Evolutionary conservation across 2,113 vertebrate species (phyloP).

Genomic region (Lagopus leucura): DNA sequence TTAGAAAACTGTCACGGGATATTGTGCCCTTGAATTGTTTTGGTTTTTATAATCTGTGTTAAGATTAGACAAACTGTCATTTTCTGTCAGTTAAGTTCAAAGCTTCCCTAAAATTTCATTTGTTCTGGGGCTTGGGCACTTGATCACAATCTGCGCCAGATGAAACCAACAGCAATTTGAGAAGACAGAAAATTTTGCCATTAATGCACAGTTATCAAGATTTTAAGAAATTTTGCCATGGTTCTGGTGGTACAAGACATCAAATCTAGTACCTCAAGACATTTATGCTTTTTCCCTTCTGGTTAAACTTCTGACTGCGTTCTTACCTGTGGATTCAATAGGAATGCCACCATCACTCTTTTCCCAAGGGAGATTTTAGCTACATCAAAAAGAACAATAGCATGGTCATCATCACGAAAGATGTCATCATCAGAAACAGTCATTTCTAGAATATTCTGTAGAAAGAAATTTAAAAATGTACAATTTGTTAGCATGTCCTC

Average conservation of each 20-base stretch:
- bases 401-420: slow-evolving; percentile 62
- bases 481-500: neutral
- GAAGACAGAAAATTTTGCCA: neutral
- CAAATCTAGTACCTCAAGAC: neutral
- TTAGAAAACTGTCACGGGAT: neutral
- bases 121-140: neutral
- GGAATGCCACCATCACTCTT: slow-evolving; percentile 60
- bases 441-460: slow-evolving; percentile 80
- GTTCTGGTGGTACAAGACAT: neutral
- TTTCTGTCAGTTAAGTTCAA: neutral
- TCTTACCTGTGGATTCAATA: slow-evolving; percentile 66
- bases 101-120: neutral
- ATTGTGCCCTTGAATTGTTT: neutral
- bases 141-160: neutral
- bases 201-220: neutral
- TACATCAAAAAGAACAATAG: slow-evolving; percentile 75
- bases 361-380: slow-evolving; percentile 72
- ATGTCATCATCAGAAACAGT: slow-evolving; percentile 76
- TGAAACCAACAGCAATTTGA: neutral
- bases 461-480: neutral
- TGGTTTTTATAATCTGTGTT: neutral
- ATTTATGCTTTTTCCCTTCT: neutral
- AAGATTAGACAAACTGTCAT: neutral
- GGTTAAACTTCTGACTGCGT: rapidly evolving
- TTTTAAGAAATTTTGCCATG: neutral